These are phyloP conservation scores for Thalassoma bifasciatum DNA, from an alignment of 2,113 vertebrate species.

Conservation along the genomic window DNA sequence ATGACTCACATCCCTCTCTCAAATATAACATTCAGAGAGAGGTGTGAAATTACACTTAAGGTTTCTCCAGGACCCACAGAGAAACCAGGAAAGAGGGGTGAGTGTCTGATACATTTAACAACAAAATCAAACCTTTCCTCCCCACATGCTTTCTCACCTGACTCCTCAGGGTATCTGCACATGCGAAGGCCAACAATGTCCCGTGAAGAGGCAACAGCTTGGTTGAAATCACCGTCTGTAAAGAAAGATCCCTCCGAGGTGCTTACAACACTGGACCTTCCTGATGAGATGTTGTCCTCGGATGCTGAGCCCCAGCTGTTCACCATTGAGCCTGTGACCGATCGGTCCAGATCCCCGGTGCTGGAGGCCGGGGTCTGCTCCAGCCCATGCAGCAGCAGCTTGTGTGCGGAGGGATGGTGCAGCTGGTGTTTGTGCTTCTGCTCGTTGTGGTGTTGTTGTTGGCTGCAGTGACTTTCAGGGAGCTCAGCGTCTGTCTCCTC, in stretches of 20 bases:
- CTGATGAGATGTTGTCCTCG: constrained; percentile 93
- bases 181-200: constrained; percentile 90
- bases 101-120: too few relatives aligned
- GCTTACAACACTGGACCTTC: constrained; percentile 91
- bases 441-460: constrained; percentile 53
- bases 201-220: constrained; percentile 87
- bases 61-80: background rate
- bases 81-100: background rate
- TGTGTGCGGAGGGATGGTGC: constrained; percentile 73
- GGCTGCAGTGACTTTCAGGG: constrained; percentile 76
- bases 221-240: constrained; percentile 94
- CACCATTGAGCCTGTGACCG: constrained; percentile 95
- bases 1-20: too few relatives aligned
- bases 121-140: background rate
- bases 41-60: background rate
- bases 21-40: background rate
- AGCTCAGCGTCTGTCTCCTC: constrained; percentile 85
- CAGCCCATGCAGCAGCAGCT: constrained; percentile 87
- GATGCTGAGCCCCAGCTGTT: constrained; percentile 98
- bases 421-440: constrained; percentile 73
- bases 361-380: constrained; percentile 95
- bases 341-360: constrained; percentile 92
- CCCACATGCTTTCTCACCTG: constrained; percentile 51
- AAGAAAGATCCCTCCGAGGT: constrained; percentile 96
- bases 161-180: constrained; percentile 86